These are phyloP conservation scores for Cyprinodon variegatus DNA, from an alignment of 2,113 vertebrate genomes.

Conservation along the genomic window DNA sequence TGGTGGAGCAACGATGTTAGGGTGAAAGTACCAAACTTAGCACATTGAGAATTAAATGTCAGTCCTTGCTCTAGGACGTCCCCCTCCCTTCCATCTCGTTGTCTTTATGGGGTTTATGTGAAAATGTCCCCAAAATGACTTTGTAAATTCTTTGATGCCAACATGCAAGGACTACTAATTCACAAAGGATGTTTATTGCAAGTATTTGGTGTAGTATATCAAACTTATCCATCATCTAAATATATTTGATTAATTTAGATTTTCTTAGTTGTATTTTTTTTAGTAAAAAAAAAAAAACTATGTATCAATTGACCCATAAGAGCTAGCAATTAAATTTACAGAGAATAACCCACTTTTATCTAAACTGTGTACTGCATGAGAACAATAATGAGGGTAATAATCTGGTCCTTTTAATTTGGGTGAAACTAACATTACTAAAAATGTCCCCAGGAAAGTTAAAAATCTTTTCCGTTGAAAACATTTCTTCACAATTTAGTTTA, in stretches of 20 bases:
- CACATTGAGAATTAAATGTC: constrained; percentile 38
- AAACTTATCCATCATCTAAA: not conserved
- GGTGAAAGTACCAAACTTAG: constrained; percentile 22
- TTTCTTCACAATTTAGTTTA: not conserved
- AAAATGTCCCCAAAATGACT: constrained; percentile 26
- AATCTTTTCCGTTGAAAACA: not conserved
- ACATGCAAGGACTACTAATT: not conserved
- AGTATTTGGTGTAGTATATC: not conserved
- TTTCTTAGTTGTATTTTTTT: not conserved
- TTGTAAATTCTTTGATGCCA: constrained; percentile 12
- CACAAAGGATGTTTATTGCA: not conserved
- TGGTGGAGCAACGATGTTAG: constrained; percentile 17
- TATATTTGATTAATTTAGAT: not conserved
- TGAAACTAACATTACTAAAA: not conserved
- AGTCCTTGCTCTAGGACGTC: constrained; percentile 46
- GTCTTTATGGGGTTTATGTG: constrained; percentile 8
- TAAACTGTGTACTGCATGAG: too few species aligned
- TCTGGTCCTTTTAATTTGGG: not conserved
- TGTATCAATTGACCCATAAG: not conserved
- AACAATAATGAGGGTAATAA: not conserved
- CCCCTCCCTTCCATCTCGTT: constrained; percentile 5
- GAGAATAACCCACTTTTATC: too few species aligned
- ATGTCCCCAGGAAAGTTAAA: not conserved
- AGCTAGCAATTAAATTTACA: not conserved
- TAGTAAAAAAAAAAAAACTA: not conserved